phyloP scores from a whole-genome alignment of 2,113 vertebrate genomes.

The Felis chaus region DNA sequence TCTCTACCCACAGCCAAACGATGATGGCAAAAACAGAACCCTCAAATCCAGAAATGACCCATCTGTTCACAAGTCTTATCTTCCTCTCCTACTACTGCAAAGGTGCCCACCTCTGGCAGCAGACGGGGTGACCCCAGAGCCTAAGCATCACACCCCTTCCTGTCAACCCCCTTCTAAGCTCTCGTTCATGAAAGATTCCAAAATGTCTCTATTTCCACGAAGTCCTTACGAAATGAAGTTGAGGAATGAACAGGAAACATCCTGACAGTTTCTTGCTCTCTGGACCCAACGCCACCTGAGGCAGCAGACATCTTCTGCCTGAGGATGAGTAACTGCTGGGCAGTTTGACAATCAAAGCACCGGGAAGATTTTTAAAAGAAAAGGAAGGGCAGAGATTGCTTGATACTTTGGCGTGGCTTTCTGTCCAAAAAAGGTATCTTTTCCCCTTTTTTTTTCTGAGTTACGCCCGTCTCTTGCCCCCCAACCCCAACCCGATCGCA shows the following conservation, averaged over 20 bases:
- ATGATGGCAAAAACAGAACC: conserved; percentile 73
- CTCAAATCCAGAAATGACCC: conserved; percentile 72
- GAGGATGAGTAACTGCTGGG: neutral
- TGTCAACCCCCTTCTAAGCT: neutral
- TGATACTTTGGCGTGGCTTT: neutral
- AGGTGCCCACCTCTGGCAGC: neutral
- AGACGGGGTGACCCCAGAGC: neutral
- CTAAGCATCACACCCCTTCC: neutral
- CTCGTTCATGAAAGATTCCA: neutral
- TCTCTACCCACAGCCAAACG: conserved; percentile 75
- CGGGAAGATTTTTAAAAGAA: neutral
- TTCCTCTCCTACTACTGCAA: neutral
- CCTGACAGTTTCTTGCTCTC: neutral
- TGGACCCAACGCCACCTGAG: neutral
- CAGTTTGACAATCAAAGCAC: neutral
- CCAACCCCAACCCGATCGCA: neutral
- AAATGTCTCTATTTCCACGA: neutral
- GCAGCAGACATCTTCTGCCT: neutral
- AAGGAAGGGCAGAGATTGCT: too few relatives aligned
- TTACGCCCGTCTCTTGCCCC: neutral
- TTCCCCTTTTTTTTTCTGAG: neutral
- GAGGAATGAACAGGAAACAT: neutral
- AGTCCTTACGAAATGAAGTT: neutral
- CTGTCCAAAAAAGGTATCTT: neutral
- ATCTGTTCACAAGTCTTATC: conserved; percentile 45